A percentile compares a stretch with the other conserved stretches of the same genome.
These are phyloP conservation scores for Tenthredo livida DNA, from an alignment of 2,888 invertebrate genomes.

Conservation along the genomic window DNA sequence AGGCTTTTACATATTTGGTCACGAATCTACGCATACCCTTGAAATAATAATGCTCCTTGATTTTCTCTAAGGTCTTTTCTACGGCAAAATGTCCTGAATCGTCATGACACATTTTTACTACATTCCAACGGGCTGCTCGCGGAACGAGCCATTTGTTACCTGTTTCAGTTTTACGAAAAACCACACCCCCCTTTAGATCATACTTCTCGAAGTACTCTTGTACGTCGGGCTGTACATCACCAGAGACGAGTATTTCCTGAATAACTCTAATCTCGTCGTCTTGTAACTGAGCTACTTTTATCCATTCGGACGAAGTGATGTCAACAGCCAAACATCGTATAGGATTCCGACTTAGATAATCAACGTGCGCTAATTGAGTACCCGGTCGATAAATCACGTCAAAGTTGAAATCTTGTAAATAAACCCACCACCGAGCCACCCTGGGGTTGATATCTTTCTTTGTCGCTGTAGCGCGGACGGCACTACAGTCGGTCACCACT, in stretches of 20 bases:
- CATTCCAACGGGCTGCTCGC: conserved; percentile 63
- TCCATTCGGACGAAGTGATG: too few species aligned
- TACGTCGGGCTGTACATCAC: too few species aligned
- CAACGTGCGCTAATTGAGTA: too few species aligned
- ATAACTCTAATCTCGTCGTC: too few species aligned
- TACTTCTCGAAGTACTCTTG: conserved; percentile 58
- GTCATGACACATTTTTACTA: conserved; percentile 72
- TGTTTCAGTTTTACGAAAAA: conserved; percentile 56
- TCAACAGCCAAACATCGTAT: too few species aligned
- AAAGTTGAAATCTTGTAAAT: too few species aligned
- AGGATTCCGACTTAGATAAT: too few species aligned
- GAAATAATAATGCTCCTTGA: conserved; percentile 74
- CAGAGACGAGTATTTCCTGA: too few species aligned
- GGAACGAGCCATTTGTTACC: conserved; percentile 69
- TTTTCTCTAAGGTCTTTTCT: conserved; percentile 68
- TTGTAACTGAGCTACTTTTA: too few species aligned
- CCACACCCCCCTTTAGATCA: conserved; percentile 55
- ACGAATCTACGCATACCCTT: conserved; percentile 72
- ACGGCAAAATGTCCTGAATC: conserved; percentile 73
- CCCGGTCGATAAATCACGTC: too few species aligned
- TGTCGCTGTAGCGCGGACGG: not conserved
- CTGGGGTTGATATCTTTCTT: too few species aligned
- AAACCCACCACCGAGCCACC: too few species aligned
- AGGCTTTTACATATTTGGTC: conserved; percentile 73
- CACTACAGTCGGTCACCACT: conserved; percentile 64